phyloP scores from a whole-genome alignment of 2,797 vertebrate genomes.

The Myripristis jacobus region DNA sequence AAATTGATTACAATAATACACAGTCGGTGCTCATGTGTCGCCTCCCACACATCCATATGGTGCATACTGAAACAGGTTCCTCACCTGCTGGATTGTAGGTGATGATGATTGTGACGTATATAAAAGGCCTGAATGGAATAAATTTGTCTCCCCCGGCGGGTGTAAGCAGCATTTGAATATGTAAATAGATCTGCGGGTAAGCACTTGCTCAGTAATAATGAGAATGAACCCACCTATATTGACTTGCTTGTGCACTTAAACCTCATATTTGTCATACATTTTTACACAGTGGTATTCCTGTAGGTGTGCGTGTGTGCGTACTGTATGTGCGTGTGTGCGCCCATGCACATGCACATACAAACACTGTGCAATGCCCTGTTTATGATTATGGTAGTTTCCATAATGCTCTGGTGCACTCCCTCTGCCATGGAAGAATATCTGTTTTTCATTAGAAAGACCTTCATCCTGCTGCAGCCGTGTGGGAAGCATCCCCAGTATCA shows the following conservation, averaged over 20 bases:
- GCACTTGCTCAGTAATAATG: slow-evolving; percentile 25
- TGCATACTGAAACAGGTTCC: slow-evolving; percentile 36
- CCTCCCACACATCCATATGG: slow-evolving; percentile 58
- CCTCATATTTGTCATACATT: not conserved
- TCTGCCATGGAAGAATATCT: slow-evolving; percentile 69
- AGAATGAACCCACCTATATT: slow-evolving; percentile 20
- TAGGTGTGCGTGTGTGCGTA: slow-evolving; percentile 23
- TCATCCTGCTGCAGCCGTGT: slow-evolving; percentile 59
- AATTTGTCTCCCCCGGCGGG: slow-evolving; percentile 27
- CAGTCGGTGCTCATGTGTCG: slow-evolving; percentile 27
- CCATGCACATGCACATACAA: slow-evolving; percentile 20
- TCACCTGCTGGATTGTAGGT: slow-evolving; percentile 56
- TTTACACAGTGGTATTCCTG: slow-evolving; percentile 5
- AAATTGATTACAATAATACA: slow-evolving; percentile 68
- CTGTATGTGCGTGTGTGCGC: slow-evolving; percentile 3
- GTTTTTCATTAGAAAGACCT: slow-evolving; percentile 68
- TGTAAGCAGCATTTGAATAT: slow-evolving; percentile 32
- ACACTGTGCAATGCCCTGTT: slow-evolving; percentile 21
- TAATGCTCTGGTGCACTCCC: slow-evolving; percentile 54
- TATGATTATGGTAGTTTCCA: slow-evolving; percentile 67
- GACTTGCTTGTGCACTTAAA: slow-evolving; percentile 35
- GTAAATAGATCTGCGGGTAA: slow-evolving; percentile 37
- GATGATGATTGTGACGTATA: slow-evolving; percentile 34
- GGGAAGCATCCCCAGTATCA: slow-evolving; percentile 65
- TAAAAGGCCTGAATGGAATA: slow-evolving; percentile 9